Conservation (phyloP, 2,888 invertebrate species). For the Drosophila mimetica region DNA sequence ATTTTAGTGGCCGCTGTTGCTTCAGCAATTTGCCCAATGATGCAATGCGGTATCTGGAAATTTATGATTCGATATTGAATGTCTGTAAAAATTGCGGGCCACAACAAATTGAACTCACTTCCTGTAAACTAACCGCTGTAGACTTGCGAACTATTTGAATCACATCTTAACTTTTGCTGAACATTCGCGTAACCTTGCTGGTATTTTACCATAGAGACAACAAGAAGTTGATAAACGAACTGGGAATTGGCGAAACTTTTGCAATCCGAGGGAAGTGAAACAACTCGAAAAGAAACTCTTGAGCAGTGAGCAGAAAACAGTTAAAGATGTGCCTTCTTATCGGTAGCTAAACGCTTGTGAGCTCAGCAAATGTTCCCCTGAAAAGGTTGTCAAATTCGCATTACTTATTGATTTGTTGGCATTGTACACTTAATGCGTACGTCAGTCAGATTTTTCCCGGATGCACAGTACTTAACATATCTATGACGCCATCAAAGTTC, state of each 20-base stretch:
- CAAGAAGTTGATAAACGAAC: slow-evolving; percentile 23
- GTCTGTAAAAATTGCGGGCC: neutral
- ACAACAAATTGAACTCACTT: neutral
- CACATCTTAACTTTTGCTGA: slow-evolving; percentile 21
- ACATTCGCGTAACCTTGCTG: slow-evolving; percentile 15
- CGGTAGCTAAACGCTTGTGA: slow-evolving; percentile 14
- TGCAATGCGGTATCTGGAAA: slow-evolving; percentile 70
- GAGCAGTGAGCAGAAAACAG: slow-evolving; percentile 59
- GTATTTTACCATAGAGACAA: neutral
- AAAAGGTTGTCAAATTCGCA: slow-evolving; percentile 54
- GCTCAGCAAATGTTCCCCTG: slow-evolving; percentile 17
- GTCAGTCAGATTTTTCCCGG: slow-evolving; percentile 29
- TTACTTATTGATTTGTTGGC: slow-evolving; percentile 58
- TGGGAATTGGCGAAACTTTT: slow-evolving; percentile 56
- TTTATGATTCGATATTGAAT: slow-evolving; percentile 60
- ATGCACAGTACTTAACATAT: slow-evolving; percentile 42
- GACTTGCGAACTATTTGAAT: slow-evolving; percentile 15
- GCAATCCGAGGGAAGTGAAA: slow-evolving; percentile 66
- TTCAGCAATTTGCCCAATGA: slow-evolving; percentile 68
- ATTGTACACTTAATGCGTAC: slow-evolving; percentile 33
- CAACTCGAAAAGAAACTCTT: slow-evolving; percentile 26
- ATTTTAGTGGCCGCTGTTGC: slow-evolving; percentile 34
- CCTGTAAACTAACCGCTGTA: neutral
- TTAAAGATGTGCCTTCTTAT: slow-evolving; percentile 37
- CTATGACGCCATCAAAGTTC: slow-evolving; percentile 41